phyloP scores from a whole-genome alignment of 1,140 invertebrate species.

The Tetramorium simillimum region DNA sequence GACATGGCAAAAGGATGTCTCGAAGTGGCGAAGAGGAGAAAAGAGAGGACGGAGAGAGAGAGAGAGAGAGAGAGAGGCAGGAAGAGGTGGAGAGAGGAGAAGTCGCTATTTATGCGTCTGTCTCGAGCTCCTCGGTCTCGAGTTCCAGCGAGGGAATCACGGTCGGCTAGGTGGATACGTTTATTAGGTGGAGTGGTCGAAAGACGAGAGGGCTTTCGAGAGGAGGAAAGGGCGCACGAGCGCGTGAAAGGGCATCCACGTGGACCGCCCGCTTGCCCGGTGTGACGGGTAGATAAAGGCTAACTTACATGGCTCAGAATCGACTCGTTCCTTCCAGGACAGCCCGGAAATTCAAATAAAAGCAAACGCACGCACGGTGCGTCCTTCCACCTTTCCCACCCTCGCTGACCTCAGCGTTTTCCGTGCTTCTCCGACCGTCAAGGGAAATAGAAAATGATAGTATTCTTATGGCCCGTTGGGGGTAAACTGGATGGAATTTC shows the following conservation, averaged over 20 bases:
- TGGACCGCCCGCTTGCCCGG: slow-evolving; percentile 12
- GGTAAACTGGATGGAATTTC: background rate
- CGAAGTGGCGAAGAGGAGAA: background rate
- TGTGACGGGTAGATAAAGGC: slow-evolving; percentile 43
- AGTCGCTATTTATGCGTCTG: slow-evolving; percentile 73
- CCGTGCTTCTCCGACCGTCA: background rate
- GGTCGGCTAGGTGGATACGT: slow-evolving; percentile 61
- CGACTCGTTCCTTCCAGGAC: slow-evolving; percentile 11
- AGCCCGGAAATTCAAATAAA: slow-evolving; percentile 11
- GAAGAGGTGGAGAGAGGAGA: slow-evolving; percentile 7
- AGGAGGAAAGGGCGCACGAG: background rate
- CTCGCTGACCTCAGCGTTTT: slow-evolving; percentile 36
- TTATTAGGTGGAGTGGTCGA: slow-evolving; percentile 62
- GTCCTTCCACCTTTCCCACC: background rate
- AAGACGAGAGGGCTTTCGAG: background rate
- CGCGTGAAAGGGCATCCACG: slow-evolving; percentile 40
- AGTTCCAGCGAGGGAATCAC: slow-evolving; percentile 54
- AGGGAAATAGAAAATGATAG: slow-evolving; percentile 21
- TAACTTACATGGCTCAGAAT: slow-evolving; percentile 40
- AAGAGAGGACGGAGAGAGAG: background rate
- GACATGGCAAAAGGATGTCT: slow-evolving; percentile 44
- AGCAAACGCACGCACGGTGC: background rate
- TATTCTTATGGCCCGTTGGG: background rate
- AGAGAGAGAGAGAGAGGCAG: slow-evolving; percentile 1
- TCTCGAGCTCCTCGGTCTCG: slow-evolving; percentile 56